Percentiles rank a stretch among this genome's conserved stretches.
Evolutionary conservation across 1,140 invertebrate species (phyloP).

Genomic region (Lineus longissimus): DNA sequence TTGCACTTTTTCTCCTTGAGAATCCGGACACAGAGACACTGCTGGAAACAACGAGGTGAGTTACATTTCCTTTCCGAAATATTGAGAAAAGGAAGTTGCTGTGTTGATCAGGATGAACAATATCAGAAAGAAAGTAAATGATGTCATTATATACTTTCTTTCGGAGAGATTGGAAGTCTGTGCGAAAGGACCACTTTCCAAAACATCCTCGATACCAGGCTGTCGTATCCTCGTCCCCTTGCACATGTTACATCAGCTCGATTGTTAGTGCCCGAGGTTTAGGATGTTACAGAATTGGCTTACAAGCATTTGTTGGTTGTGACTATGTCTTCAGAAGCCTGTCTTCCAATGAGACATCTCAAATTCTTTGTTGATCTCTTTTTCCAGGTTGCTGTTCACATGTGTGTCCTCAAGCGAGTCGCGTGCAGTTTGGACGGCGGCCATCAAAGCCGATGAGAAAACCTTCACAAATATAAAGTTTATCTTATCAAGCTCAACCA

Average conservation of each 20-base stretch:
- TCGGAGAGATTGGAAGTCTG: too few species aligned
- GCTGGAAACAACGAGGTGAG: slow-evolving; percentile 40
- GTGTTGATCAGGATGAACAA: background rate
- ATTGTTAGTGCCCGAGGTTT: too few species aligned
- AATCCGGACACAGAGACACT: slow-evolving; percentile 38
- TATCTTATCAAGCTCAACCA: slow-evolving; percentile 42
- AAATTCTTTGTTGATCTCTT: too few species aligned
- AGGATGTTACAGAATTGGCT: too few species aligned
- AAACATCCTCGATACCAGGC: too few species aligned
- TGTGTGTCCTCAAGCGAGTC: slow-evolving; percentile 28
- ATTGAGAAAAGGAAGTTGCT: background rate
- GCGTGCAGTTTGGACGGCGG: slow-evolving; percentile 26
- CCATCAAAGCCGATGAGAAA: slow-evolving; percentile 25
- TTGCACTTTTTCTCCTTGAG: slow-evolving; percentile 34
- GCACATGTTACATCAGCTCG: too few species aligned
- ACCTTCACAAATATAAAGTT: slow-evolving; percentile 31
- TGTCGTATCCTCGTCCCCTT: too few species aligned
- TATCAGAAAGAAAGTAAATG: background rate
- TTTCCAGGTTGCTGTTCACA: slow-evolving; percentile 31
- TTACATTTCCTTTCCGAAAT: too few species aligned
- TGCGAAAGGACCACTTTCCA: too few species aligned
- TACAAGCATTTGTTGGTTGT: too few species aligned
- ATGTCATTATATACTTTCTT: background rate
- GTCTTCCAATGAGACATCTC: too few species aligned
- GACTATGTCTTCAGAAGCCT: too few species aligned